A percentile compares a stretch with the other conserved stretches of the same genome.
Conservation (phyloP, 1,140 invertebrate species). For the Aradophagus sp. region DNA sequence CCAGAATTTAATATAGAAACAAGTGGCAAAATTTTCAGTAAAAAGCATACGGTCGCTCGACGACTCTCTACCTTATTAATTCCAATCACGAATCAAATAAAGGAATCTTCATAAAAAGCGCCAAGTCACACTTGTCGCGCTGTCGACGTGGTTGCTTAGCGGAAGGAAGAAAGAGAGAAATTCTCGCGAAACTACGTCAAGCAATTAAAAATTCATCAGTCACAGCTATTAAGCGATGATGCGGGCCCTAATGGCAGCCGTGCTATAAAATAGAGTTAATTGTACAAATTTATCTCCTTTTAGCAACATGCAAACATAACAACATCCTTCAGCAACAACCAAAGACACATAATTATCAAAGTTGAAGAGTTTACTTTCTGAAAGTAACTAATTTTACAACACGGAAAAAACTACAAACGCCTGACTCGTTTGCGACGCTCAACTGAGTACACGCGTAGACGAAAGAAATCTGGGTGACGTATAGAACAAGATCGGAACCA, state of each 20-base stretch:
- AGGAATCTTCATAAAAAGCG: slow-evolving; percentile 50
- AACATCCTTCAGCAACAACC: too few species aligned
- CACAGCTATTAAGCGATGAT: slow-evolving; percentile 43
- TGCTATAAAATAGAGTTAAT: slow-evolving; percentile 28
- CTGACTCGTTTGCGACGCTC: too few species aligned
- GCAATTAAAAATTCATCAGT: slow-evolving; percentile 52
- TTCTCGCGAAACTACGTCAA: slow-evolving; percentile 29
- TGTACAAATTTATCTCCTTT: slow-evolving; percentile 39
- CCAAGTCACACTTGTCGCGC: slow-evolving; percentile 48
- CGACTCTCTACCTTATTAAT: slow-evolving; percentile 44
- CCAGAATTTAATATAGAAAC: too few species aligned
- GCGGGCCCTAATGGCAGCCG: slow-evolving; percentile 33
- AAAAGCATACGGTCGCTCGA: slow-evolving; percentile 12
- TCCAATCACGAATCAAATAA: slow-evolving; percentile 50
- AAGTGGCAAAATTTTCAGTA: slow-evolving; percentile 29
- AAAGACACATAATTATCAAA: too few species aligned
- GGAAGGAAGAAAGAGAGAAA: slow-evolving; percentile 35
- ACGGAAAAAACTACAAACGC: too few species aligned
- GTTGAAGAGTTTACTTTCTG: too few species aligned
- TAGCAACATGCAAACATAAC: slow-evolving; percentile 12
- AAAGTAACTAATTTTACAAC: too few species aligned
- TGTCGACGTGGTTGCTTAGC: slow-evolving; percentile 26
- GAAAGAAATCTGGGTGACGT: too few species aligned
- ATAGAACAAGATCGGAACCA: too few species aligned
- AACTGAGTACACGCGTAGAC: too few species aligned